These are phyloP conservation scores for Phrynosoma blainvillii DNA, from an alignment of 2,113 vertebrate genomes.

Conservation along the genomic window DNA sequence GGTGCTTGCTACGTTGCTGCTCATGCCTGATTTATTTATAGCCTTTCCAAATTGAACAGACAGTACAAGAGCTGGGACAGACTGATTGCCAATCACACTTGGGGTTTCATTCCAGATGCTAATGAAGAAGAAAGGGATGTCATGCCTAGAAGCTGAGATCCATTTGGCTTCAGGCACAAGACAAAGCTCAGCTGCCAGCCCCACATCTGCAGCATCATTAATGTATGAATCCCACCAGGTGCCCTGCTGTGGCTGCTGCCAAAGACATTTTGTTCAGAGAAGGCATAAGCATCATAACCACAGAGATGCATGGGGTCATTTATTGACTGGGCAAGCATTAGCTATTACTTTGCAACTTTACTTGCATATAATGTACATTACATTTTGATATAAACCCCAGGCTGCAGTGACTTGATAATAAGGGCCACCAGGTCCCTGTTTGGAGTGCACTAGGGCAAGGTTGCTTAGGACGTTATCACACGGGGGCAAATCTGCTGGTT, in stretches of 20 bases:
- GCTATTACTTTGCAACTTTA: background rate
- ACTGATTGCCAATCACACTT: conserved; percentile 17
- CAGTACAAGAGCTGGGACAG: background rate
- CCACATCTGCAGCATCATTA: conserved; percentile 8
- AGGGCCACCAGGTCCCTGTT: background rate
- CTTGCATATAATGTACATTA: background rate
- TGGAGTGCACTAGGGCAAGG: background rate
- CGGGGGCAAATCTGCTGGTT: no score
- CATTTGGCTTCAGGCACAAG: conserved; percentile 18
- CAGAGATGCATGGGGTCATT: background rate
- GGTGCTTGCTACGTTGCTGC: background rate
- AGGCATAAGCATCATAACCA: background rate
- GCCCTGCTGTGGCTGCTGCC: conserved; percentile 1
- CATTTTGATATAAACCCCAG: background rate
- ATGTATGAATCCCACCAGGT: conserved; percentile 12
- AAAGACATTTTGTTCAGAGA: background rate
- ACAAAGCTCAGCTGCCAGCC: conserved; percentile 1
- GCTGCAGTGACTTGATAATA: background rate
- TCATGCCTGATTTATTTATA: conserved; percentile 22
- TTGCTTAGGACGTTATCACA: no score
- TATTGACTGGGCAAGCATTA: background rate
- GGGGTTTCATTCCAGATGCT: conserved; percentile 2
- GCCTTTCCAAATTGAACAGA: conserved; percentile 19
- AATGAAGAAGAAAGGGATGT: conserved; percentile 28
- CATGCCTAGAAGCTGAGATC: background rate